Evolutionary conservation across 2,888 invertebrate species (phyloP), one percentile per base, ranked within the genome.

Genomic region (Lasioglossum marginatum): DNA sequence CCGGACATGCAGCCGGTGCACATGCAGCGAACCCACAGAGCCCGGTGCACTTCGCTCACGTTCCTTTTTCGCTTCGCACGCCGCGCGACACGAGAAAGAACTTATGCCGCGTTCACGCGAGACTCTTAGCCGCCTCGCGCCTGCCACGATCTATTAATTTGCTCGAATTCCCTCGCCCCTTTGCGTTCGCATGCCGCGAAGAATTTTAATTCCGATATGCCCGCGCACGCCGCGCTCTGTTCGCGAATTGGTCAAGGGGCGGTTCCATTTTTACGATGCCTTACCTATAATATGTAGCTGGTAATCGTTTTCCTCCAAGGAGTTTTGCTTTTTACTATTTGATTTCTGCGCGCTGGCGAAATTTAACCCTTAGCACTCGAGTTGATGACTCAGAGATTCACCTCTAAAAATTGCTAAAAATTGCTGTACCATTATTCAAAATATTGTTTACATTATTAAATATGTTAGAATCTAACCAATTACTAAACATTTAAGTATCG

Each of bases 101-200:
- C 92, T 92, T 87, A 89, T 81, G 84, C 84, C 80, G 79, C 85
- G 87, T 90, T 90, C 89, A 86, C 90, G 83, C 89, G 88, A 82
- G 83, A 88, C 88, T 82, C 85, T 90, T 76, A 82, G 77, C 77
- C 74, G 63, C 66, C 79, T 63, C 31, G 63, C 83, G 76, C 83
- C 83, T 77, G 84, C 70, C 85, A 73, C 75, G 78, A 81, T 66
- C 88, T 87, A 88, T 90, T 86, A 86, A 90, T 87, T 90, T 85
- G 37, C 87, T 79, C 82, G 79, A 85, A 85, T 88, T 80, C 72
- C 27, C 43, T 48, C 10, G 43, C 14, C 68, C 83, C 82, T 77
- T 70, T 70, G 31, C 40, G 2, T 57, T 40, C 52, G 48, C 23
- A 19, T 60, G 60, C n/a, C 16, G 2, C 10, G 31, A 43, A 12